phyloP scores from a whole-genome alignment of 1,140 invertebrate species.

The Brachionus angularis region DNA sequence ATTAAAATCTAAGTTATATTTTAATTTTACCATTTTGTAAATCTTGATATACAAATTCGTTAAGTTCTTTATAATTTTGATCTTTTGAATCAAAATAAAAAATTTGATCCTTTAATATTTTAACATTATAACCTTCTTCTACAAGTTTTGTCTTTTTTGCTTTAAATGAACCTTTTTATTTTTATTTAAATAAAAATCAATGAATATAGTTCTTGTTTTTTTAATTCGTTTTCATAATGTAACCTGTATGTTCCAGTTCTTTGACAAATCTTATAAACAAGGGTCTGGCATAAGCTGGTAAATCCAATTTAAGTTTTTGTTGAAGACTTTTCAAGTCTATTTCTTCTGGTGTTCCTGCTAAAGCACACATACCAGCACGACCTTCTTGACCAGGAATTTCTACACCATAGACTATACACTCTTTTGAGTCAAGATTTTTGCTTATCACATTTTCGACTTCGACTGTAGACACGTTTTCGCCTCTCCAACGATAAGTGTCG shows the following conservation, averaged over 20 bases:
- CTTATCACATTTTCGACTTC: conserved; percentile 92
- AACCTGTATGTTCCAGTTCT: conserved; percentile 28
- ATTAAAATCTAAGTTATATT: too few relatives aligned
- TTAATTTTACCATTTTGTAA: too few relatives aligned
- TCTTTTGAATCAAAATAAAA: not conserved
- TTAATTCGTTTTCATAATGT: not conserved
- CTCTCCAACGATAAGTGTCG: conserved; percentile 89
- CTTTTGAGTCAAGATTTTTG: conserved; percentile 70
- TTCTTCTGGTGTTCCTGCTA: not conserved
- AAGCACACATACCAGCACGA: conserved; percentile 22
- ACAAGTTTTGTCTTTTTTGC: conserved; percentile 39
- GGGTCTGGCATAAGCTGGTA: conserved; percentile 6
- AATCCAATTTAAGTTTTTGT: not conserved
- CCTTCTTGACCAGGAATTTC: conserved; percentile 64
- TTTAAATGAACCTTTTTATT: conserved; percentile 23
- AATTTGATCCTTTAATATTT: conserved; percentile 5
- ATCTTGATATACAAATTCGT: too few relatives aligned
- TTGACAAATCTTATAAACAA: conserved; percentile 28
- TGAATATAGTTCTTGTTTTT: not conserved
- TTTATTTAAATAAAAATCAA: too few relatives aligned
- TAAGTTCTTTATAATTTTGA: conserved; percentile 23
- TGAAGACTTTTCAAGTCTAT: not conserved
- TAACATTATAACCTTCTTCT: not conserved
- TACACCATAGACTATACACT: conserved; percentile 89
- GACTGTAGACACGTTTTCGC: conserved; percentile 95